Conservation (phyloP, 2,113 vertebrate genomes). For the Vidua macroura region DNA sequence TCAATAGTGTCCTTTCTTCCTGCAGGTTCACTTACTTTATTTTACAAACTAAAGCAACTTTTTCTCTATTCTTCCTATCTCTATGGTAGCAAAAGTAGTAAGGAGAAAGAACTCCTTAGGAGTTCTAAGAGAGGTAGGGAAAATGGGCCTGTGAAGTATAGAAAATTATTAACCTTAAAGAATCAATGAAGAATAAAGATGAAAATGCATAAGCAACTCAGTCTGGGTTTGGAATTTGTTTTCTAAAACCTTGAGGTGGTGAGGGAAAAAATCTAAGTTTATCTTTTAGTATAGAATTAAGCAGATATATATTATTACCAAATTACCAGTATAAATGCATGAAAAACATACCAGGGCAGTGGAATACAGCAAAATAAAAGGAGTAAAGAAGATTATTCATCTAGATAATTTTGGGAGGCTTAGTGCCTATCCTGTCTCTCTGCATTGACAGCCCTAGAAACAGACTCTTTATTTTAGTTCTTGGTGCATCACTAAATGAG, state of each 20-base stretch:
- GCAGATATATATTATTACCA: not conserved
- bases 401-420: not conserved
- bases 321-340: not conserved
- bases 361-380: not conserved
- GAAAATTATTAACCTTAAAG: not conserved
- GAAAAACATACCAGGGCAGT: not conserved
- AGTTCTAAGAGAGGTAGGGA: not conserved
- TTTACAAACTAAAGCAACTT: not conserved
- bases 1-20: not conserved
- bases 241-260: not conserved
- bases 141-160: not conserved
- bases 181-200: not conserved
- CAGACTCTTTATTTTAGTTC: not conserved
- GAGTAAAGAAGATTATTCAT: not conserved
- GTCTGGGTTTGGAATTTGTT: not conserved
- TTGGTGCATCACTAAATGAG: not conserved
- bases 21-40: not conserved
- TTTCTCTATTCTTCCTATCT: not conserved
- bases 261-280: not conserved
- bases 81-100: not conserved
- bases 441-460: not conserved
- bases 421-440: not conserved
- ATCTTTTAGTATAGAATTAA: not conserved
- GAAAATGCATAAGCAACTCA: not conserved
- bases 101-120: not conserved